Conservation (phyloP, 2,113 vertebrate genomes). For the Struthio camelus region DNA sequence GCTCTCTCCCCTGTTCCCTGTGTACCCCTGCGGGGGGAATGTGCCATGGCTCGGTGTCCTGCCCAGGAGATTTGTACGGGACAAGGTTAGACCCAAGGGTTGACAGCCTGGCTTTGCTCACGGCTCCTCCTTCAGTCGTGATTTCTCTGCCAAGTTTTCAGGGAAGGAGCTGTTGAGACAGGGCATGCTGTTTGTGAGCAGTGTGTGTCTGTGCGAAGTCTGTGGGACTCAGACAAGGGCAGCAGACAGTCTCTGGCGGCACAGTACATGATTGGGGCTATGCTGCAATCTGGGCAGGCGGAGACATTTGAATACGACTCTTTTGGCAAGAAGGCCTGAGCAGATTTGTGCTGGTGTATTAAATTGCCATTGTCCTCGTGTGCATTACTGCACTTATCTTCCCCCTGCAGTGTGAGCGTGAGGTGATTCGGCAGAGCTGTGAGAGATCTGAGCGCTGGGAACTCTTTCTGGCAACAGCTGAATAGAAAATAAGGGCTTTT, state of each 20-base stretch:
- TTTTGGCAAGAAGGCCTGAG: neutral
- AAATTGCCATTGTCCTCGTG: neutral
- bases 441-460: neutral
- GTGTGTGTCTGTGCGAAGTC: accelerated
- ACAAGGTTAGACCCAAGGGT: neutral
- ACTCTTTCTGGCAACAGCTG: neutral
- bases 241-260: neutral
- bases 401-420: neutral
- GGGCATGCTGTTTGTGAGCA: neutral
- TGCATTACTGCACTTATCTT: neutral
- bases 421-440: neutral
- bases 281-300: neutral
- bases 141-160: neutral
- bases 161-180: neutral
- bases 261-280: neutral
- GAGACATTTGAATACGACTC: neutral
- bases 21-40: accelerated
- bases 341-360: slow-evolving; percentile 5
- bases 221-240: slow-evolving; percentile 20
- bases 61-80: neutral
- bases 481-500: neutral
- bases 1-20: neutral
- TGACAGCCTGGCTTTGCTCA: neutral
- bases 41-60: neutral
- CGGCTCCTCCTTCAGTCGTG: neutral